Conservation (phyloP, 2,888 invertebrate species). For the Leptopilina syphax region DNA sequence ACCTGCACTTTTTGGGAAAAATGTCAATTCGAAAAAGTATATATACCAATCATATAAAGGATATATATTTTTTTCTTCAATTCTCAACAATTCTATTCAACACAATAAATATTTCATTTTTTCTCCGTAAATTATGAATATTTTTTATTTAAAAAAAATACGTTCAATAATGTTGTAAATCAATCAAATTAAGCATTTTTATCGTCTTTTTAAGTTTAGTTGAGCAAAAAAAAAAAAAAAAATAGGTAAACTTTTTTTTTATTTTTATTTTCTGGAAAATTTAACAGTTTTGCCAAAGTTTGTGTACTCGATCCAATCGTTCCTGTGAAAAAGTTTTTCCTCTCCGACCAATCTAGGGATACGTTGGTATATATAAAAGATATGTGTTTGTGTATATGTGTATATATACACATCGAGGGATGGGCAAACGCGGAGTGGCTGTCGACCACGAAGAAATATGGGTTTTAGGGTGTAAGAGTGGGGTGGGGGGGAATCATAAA, state of each 20-base stretch:
- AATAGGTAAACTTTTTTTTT: not conserved
- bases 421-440: slow-evolving; percentile 45
- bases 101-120: no score
- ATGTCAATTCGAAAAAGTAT: no score
- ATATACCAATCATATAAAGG: no score
- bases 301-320: slow-evolving; percentile 17
- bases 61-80: no score
- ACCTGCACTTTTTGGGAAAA: no score
- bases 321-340: slow-evolving; percentile 20
- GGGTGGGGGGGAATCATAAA: slow-evolving; percentile 42
- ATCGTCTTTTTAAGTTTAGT: not conserved
- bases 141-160: no score
- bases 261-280: not conserved
- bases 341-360: slow-evolving; percentile 11
- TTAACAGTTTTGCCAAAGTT: slow-evolving; percentile 14
- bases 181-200: no score
- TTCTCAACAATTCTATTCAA: no score
- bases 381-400: no score
- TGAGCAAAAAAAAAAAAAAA: not conserved
- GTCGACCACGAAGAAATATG: slow-evolving; percentile 47
- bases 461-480: not conserved
- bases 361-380: no score
- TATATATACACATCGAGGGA: slow-evolving; percentile 38
- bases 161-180: no score
- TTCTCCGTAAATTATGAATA: no score